Evolutionary conservation across 53 echinoderm and acorn worm species (phyloP), one percentile per base, ranked within the genome.

Genomic region (Paracentrotus lividus): DNA sequence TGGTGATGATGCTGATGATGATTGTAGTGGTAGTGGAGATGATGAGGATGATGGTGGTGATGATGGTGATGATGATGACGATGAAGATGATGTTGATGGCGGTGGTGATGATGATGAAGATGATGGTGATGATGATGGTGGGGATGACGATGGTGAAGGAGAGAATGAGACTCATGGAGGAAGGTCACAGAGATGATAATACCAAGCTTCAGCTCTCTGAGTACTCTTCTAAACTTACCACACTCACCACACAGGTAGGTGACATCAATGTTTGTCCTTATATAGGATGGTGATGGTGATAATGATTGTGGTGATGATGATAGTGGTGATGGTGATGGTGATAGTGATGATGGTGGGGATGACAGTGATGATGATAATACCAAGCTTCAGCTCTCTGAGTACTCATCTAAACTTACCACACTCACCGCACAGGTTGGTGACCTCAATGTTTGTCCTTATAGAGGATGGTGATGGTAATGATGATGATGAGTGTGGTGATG

Each of bases 81-180:
- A n/a, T n/a, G n/a, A n/a, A n/a, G n/a, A n/a, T n/a, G n/a, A n/a
- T n/a, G n/a, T n/a, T n/a, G n/a, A n/a, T n/a, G n/a, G n/a, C n/a
- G n/a, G n/a, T n/a, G n/a, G n/a, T n/a, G n/a, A n/a, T n/a, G n/a
- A n/a, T n/a, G n/a, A n/a, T n/a, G n/a, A n/a, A n/a, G n/a, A n/a
- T n/a, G n/a, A n/a, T n/a, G n/a, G n/a, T n/a, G n/a, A n/a, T 78
- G 43, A 78, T 55, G 81, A 92, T 57, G 56, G 92, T 55, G 42
- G 78, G 81, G 59, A 6, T 78, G 81, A 56, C 52, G 36, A 49
- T 38, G 32, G 27, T 56, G 24, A 52, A 78, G 81, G 56, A 93
- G 91, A 69, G 76, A 21, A 55, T 95, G 93, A 93, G 91, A 55
- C 57, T 93, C 16, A 16, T 93, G 64, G 93, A 96, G 40, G 95